Base-by-base conservation (phyloP, 2,113 vertebrate genomes). In the Machaerirhynchus nigripectus region DNA sequence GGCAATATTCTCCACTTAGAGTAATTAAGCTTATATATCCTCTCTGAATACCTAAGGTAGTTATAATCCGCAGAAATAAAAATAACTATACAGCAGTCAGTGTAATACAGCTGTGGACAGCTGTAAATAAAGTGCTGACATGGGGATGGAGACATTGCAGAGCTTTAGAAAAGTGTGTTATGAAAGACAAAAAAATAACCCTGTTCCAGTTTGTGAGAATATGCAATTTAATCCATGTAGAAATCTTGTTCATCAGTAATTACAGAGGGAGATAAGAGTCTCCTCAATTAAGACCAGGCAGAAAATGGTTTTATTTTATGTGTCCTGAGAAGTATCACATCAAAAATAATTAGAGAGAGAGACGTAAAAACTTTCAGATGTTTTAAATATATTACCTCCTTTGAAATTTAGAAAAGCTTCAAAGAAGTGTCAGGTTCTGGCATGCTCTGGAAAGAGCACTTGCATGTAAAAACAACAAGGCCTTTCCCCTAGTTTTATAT, bases 351-450 rank as follows among this genome's bases (percentile, higher is more conserved):
- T 93, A 93, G 20, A 91, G 65, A 89, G 61, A 84, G 42, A 80
- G 53, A 79, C 0, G 12, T 82, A 76, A 82, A 94, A 95, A 69
- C 64, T 95, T 96, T 76, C 6, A n/a, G 30, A 47, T 89, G 52
- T 67, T 84, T 93, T 60, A 85, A 94, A 93, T 49, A 61, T 63
- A 95, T 91, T 94, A 42, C 26, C 60, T 74, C 63, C 81, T 96
- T 95, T 85, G 78, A 94, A 95, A 96, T 77, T 93, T 83, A 95
- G 83, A 95, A 95, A 91, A 89, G 57, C 94, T 95, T 96, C 91
- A 96, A 96, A 96, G 95, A 86, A 85, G 83, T 80, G 70, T 80
- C 94, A 95, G 70, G 55, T 87, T 91, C 74, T 92, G 87, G 53
- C 74, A 88, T 24, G 27, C 61, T 53, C 37, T 15, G 53, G 86